A percentile compares a stretch with the other conserved stretches of the same genome.
Evolutionary conservation across 2,797 vertebrate genomes (phyloP).

Genomic region (Rhadinocentrus ornatus): DNA sequence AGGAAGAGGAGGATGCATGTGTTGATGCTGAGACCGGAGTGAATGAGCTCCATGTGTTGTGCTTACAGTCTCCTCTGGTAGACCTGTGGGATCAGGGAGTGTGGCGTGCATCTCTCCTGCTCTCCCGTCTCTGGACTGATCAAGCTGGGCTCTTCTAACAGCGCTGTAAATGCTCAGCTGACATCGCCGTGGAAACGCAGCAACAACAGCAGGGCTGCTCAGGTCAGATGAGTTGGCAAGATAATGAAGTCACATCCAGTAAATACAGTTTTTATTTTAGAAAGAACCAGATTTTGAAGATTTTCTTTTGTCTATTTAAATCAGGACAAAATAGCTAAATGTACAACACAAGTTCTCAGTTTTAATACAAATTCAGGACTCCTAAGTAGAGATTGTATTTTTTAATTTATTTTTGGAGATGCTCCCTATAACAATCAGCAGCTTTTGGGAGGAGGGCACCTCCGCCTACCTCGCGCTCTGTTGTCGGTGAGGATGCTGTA

Average conservation of each 20-base stretch:
- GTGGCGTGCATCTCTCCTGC: too few relatives aligned
- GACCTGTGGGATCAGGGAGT: conserved; percentile 44
- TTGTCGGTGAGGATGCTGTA: conserved; percentile 82
- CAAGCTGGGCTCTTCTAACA: conserved; percentile 48
- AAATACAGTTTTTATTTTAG: too few relatives aligned
- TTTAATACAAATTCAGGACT: conserved; percentile 49
- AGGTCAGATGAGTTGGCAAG: conserved; percentile 1
- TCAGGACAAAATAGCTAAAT: conserved; percentile 19
- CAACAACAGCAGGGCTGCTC: conserved; percentile 14
- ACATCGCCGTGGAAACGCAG: conserved; percentile 33
- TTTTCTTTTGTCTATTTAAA: too few relatives aligned
- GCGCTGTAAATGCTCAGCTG: conserved; percentile 48
- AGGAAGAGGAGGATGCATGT: conserved; percentile 9
- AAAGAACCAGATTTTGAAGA: too few relatives aligned
- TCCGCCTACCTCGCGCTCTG: conserved; percentile 63
- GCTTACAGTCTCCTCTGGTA: conserved; percentile 53
- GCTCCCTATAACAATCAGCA: conserved; percentile 60
- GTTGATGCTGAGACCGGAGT: conserved; percentile 51
- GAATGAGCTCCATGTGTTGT: conserved; percentile 74
- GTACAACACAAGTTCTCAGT: conserved; percentile 13
- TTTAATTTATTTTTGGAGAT: conserved; percentile 58
- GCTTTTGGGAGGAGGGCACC: conserved; percentile 19
- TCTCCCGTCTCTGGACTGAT: conserved; percentile 54
- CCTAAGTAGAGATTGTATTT: conserved; percentile 65
- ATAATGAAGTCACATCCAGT: too few relatives aligned